Evolutionary conservation across 1,140 invertebrate genomes (phyloP), one percentile per base, ranked within the genome.

Genomic region (Caenorhabditis brenneri): DNA sequence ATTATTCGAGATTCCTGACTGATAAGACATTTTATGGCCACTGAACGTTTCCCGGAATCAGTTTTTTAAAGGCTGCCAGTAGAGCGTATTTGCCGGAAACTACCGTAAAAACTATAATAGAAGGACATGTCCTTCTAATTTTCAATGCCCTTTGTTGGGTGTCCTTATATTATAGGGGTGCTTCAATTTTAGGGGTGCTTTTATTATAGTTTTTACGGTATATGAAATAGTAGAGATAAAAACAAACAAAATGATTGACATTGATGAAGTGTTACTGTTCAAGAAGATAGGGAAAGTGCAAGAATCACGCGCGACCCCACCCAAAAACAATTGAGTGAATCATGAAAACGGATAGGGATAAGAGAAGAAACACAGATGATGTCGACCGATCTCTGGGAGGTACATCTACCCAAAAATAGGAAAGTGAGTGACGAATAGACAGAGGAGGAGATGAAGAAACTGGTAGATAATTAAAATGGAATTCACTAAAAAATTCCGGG

Each of bases 241-340:
- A 74, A 74, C 36, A 74, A 74, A 74, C 65, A 74, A 74, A 74
- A 74, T 42, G 65, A 42, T 42, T 42, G 65, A 74, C 36, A 42
- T 33, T 24, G 65, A 39, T 58, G 58, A 42, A 24, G 65, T 46
- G 65, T n/a, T 6, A 65, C 60, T 65, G 60, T 74, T 74, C 65
- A 46, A 46, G 2, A 74, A n/a, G n/a, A n/a, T n/a, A n/a, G 65
- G 24, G 65, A 74, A 74, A 74, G 65, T 74, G 65, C 65, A 74
- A 74, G 36, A 74, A 74, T 74, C 65, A 74, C 65, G 65, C 65
- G 65, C 36, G 65, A 74, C 65, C 65, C 36, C 65, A 74, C 65
- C 65, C 65, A 74, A 74, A 74, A 74, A 74, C 33, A 74, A 7
- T 22, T n/a, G 65, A 74, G 65, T 74, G 65, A 74, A 39, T 74